These are phyloP conservation scores for Patella pellucida DNA, from an alignment of 2,888 invertebrate genomes.

Conservation along the genomic window DNA sequence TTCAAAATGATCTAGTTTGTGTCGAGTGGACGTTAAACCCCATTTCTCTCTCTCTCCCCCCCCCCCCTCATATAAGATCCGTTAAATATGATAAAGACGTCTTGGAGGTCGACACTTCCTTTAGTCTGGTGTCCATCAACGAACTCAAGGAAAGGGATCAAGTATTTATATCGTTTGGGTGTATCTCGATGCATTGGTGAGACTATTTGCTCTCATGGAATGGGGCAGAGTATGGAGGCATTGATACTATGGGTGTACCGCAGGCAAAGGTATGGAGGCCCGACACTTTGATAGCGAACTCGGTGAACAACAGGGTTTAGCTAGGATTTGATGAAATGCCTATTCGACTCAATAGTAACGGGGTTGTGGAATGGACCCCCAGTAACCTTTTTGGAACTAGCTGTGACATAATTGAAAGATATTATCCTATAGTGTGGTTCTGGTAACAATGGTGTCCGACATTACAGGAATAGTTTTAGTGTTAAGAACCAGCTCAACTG, in stretches of 20 bases:
- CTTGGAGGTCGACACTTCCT: background rate
- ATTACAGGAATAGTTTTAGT: conserved; percentile 23
- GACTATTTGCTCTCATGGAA: conserved; percentile 26
- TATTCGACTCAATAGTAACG: conserved; percentile 18
- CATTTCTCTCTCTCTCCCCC: no score
- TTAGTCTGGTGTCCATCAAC: conserved; percentile 14
- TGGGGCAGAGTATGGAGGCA: background rate
- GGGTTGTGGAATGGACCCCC: conserved; percentile 22
- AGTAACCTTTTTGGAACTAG: conserved; percentile 25
- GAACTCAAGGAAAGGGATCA: conserved; percentile 19
- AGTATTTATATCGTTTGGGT: conserved; percentile 8
- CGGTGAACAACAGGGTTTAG: conserved; percentile 15
- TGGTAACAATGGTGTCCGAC: conserved; percentile 13
- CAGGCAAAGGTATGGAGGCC: conserved; percentile 33
- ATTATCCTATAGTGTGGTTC: conserved; percentile 29
- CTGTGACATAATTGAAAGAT: conserved; percentile 33
- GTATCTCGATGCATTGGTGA: background rate
- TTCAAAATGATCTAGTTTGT: no score
- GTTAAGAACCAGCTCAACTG: background rate
- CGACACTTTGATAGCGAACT: conserved; percentile 25
- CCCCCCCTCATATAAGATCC: conserved; percentile 22
- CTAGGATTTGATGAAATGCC: conserved; percentile 22
- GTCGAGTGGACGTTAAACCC: no score
- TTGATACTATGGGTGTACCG: conserved; percentile 16
- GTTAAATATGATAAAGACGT: background rate